Conservation (phyloP, 2,113 vertebrate species). For the Isurus oxyrinchus region DNA sequence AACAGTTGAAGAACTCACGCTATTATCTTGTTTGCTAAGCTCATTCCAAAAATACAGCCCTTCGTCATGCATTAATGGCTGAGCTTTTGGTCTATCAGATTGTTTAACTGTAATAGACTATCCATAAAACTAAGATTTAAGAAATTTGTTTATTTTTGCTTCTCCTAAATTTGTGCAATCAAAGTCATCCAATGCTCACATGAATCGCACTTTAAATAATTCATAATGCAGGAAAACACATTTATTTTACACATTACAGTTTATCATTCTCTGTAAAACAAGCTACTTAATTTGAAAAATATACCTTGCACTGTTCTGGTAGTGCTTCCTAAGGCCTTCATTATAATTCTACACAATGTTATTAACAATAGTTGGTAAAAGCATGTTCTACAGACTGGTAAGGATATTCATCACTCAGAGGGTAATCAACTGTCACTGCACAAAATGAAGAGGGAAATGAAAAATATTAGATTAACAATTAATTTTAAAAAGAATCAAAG, state of each 20-base stretch:
- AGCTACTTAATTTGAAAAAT: conserved; percentile 27
- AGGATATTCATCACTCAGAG: conserved; percentile 23
- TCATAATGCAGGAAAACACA: not conserved
- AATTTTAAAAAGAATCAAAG: conserved; percentile 19
- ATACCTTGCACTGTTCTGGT: conserved; percentile 8
- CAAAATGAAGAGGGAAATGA: conserved; percentile 30
- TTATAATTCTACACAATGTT: conserved; percentile 11
- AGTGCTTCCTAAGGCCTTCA: not conserved
- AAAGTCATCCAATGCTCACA: not conserved
- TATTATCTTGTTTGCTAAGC: not conserved
- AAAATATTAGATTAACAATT: conserved; percentile 33
- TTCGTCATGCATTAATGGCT: not conserved
- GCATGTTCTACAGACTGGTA: not conserved
- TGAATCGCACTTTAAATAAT: not conserved
- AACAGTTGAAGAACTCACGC: not conserved
- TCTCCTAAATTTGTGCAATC: not conserved
- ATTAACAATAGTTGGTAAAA: conserved; percentile 18
- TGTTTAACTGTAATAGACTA: not conserved
- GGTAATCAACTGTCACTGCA: conserved; percentile 21
- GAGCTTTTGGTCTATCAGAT: not conserved
- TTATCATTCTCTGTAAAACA: not conserved
- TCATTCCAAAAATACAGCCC: not conserved
- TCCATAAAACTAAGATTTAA: conserved; percentile 5
- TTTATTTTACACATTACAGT: not conserved
- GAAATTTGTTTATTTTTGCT: not conserved